Conservation (phyloP, 2,797 vertebrate genomes). For the Rhinella marina region DNA sequence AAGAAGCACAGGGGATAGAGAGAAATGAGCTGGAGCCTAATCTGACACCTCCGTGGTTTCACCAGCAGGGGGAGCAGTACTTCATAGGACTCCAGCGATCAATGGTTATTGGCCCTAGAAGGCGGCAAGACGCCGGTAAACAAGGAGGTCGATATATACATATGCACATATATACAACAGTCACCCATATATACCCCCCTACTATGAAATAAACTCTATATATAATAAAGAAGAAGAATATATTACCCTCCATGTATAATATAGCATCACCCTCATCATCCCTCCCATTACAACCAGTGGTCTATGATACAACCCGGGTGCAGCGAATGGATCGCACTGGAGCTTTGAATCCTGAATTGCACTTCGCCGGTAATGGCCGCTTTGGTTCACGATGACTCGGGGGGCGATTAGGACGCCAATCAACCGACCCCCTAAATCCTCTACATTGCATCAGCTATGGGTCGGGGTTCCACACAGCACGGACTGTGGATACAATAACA, state of each 20-base stretch:
- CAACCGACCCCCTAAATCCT: too few species aligned
- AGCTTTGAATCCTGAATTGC: background rate
- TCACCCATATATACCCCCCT: conserved; percentile 4
- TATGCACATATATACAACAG: conserved; percentile 25
- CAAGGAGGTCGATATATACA: background rate
- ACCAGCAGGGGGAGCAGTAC: background rate
- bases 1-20: background rate
- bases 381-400: background rate
- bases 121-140: too few species aligned
- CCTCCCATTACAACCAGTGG: background rate
- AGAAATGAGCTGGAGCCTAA: background rate
- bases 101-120: background rate
- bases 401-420: too few species aligned
- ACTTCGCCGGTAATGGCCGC: background rate
- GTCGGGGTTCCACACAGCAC: background rate
- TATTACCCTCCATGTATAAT: conserved; percentile 32
- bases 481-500: too few species aligned
- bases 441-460: background rate
- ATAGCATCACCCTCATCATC: background rate
- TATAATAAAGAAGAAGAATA: conserved; percentile 34
- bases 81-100: background rate
- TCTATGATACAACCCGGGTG: background rate
- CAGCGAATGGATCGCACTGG: background rate
- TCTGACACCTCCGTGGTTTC: background rate
- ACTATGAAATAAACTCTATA: conserved; percentile 38